These are phyloP conservation scores for Empidonax traillii DNA, from an alignment of 2,113 vertebrate species.

Conservation along the genomic window DNA sequence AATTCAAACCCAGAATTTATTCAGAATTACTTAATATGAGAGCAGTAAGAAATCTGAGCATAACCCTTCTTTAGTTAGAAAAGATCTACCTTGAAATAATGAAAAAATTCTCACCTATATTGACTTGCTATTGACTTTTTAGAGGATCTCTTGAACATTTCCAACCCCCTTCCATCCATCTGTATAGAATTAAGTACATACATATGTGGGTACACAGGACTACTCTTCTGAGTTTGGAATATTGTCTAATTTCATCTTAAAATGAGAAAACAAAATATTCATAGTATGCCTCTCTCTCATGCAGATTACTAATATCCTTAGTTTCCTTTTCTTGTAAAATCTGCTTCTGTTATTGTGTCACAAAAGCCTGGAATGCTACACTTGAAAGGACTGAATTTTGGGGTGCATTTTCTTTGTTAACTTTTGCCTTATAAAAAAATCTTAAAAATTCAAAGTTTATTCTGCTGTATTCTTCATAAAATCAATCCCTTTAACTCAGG, in stretches of 20 bases:
- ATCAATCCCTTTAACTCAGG: background rate
- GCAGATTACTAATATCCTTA: background rate
- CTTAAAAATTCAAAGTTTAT: constrained; percentile 34
- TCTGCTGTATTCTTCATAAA: constrained; percentile 18
- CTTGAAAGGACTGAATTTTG: background rate
- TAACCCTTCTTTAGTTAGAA: background rate
- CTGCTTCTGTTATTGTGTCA: constrained; percentile 11
- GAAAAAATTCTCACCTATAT: background rate
- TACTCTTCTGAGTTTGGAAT: background rate
- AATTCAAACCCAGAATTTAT: background rate
- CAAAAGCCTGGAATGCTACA: constrained; percentile 44
- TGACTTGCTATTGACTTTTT: background rate
- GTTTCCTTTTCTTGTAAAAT: constrained; percentile 29
- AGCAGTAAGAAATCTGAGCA: background rate
- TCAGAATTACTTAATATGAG: background rate
- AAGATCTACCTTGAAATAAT: background rate
- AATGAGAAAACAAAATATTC: background rate
- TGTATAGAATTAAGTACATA: background rate
- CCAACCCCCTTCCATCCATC: accelerated
- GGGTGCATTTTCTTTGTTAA: background rate
- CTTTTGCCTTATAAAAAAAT: constrained; percentile 6
- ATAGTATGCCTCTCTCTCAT: background rate
- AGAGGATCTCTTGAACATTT: background rate
- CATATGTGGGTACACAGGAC: background rate
- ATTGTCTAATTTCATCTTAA: background rate